Conservation (phyloP, 2,797 vertebrate genomes). For the Poeciliopsis infans region DNA sequence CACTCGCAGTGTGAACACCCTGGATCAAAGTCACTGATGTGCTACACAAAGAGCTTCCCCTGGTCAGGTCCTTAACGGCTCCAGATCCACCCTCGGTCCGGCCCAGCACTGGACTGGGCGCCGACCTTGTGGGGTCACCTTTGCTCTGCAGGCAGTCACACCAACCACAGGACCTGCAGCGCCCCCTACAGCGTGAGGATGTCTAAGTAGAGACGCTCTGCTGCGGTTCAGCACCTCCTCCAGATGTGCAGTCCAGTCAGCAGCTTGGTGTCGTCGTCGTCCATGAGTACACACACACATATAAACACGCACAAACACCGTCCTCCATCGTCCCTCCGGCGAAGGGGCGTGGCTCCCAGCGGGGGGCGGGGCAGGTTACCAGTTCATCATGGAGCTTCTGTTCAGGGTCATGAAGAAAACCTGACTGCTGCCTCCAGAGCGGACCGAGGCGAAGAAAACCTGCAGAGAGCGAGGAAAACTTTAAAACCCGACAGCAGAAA, state of each 20-base stretch:
- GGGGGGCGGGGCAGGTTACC: slow-evolving; percentile 80
- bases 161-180: slow-evolving; percentile 4
- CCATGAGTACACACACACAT: slow-evolving; percentile 32
- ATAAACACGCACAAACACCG: slow-evolving; percentile 18
- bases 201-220: not conserved
- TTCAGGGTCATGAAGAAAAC: slow-evolving; percentile 99
- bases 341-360: slow-evolving; percentile 45
- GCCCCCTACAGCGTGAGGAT: slow-evolving; percentile 22
- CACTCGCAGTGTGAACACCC: slow-evolving; percentile 56
- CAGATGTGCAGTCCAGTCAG: slow-evolving; percentile 30
- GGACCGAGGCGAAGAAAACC: slow-evolving; percentile 98
- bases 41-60: slow-evolving; percentile 59
- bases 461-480: slow-evolving; percentile 59
- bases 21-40: slow-evolving; percentile 37
- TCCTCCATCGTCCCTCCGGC: slow-evolving; percentile 36
- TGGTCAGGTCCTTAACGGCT: slow-evolving; percentile 39
- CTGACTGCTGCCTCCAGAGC: slow-evolving; percentile 98
- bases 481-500: not conserved
- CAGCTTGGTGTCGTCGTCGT: slow-evolving; percentile 32
- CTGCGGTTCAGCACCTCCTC: slow-evolving; percentile 19
- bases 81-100: slow-evolving; percentile 7
- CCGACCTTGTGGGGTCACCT: slow-evolving; percentile 2
- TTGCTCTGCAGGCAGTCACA: slow-evolving; percentile 10
- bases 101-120: slow-evolving; percentile 11
- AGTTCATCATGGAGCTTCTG: slow-evolving; percentile 99